Percentiles rank a stretch among this genome's conserved stretches.
Evolutionary conservation across 2,888 invertebrate genomes (phyloP).

Genomic region (Drosophila cyrtoloma): DNA sequence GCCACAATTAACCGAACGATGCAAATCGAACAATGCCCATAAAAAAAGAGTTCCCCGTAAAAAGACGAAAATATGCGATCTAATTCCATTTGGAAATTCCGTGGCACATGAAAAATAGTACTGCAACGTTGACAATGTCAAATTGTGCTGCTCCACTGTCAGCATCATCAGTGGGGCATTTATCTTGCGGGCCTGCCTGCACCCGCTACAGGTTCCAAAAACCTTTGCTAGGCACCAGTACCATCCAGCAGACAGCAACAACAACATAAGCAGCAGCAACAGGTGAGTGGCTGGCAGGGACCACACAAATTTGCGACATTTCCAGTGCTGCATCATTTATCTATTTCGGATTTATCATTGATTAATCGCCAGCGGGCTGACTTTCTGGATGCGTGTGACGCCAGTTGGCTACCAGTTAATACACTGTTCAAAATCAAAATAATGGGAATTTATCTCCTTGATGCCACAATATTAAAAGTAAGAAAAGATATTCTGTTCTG

Average conservation of each 20-base stretch:
- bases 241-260: conserved; percentile 10
- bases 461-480: not conserved
- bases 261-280: conserved; percentile 38
- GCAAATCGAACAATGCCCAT: conserved; percentile 78
- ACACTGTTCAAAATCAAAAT: conserved; percentile 30
- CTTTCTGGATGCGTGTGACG: conserved; percentile 57
- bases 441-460: not conserved
- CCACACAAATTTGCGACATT: conserved; percentile 77
- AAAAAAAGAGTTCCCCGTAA: conserved; percentile 26
- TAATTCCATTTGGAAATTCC: conserved; percentile 56
- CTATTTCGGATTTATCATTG: conserved; percentile 82
- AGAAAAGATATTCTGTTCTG: no score
- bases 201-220: conserved; percentile 61
- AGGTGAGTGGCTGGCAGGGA: conserved; percentile 68
- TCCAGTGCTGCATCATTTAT: conserved; percentile 73
- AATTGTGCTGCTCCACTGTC: conserved; percentile 67
- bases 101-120: conserved; percentile 56
- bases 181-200: conserved; percentile 62
- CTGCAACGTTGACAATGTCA: conserved; percentile 62
- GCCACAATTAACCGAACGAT: conserved; percentile 79
- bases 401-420: conserved; percentile 44
- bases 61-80: conserved; percentile 14
- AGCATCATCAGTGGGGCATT: conserved; percentile 79
- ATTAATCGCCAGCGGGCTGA: conserved; percentile 74
- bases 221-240: conserved; percentile 3